Base-by-base conservation (phyloP, 2,113 vertebrate species). In the Acinonyx jubatus region DNA sequence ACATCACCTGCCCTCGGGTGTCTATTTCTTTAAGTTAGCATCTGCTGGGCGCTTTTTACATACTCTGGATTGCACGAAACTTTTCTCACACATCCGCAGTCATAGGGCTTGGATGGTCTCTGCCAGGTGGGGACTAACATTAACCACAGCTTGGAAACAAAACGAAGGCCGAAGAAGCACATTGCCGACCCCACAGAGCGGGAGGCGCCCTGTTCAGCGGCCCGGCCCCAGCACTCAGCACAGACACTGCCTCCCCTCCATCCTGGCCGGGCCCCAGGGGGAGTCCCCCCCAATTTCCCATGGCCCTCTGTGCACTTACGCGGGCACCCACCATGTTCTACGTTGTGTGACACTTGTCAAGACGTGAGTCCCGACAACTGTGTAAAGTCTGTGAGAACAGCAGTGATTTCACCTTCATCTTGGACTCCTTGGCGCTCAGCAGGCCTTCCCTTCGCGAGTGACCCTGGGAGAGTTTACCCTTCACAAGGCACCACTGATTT, bases 401-500 rank as follows among this genome's bases (percentile, higher is more conserved):
- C 57, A 7, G n/a, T 1, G 10, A 27, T 12, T 1, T 36, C 31
- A 21, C 27, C 9, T 16, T 7, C 10, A 1, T 27, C 27, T 13
- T 5, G 7, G 6, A 7, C 5, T 66, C 29, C 74, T 89, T 0
- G 1, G 29, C 12, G 1, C 2, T 27, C 29, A 11, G 38, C 57
- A 36, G 41, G 10, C 48, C 36, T 52, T 79, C 23, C 8, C 29
- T 16, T 48, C 6, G 55, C 3, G 1, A 36, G 33, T 4, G 8
- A n/a, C 57, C 41, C 8, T 27, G 2, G 12, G 29, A 66, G 4
- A 2, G 18, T 50, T 29, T 18, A 25, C 29, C 19, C 31, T 19
- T 50, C 23, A 13, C 33, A 19, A 8, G 2, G 29, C 2, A 4
- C 0, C 5, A 25, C 33, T 9, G 33, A 8, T 6, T 66, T 50